Percentiles rank a stretch among this genome's conserved stretches.
phyloP scores from a whole-genome alignment of 2,113 vertebrate species.

The Copsychus sechellarum region DNA sequence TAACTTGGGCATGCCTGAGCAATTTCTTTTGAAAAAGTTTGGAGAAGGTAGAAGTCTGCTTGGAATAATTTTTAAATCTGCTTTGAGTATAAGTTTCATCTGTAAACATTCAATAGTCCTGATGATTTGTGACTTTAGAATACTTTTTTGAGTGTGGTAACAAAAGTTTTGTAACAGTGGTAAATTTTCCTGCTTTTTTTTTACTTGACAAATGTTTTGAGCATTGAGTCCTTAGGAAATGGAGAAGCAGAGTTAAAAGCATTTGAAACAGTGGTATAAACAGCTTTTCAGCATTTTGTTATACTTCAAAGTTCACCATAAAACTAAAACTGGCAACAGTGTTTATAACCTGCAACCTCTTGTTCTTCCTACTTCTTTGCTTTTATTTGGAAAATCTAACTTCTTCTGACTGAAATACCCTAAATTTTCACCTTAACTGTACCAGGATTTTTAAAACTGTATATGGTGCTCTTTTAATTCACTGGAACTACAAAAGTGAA shows the following conservation, averaged over 20 bases:
- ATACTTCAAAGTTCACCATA: conserved; percentile 59
- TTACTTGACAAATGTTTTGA: background rate
- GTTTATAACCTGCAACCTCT: conserved; percentile 42
- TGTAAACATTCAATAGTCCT: background rate
- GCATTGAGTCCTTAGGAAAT: background rate
- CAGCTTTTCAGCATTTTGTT: conserved; percentile 27
- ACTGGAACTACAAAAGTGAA: conserved; percentile 32
- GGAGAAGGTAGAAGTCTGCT: background rate
- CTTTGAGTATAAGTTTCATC: background rate
- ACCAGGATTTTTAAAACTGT: conserved; percentile 13
- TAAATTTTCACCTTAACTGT: background rate
- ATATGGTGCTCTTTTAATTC: background rate
- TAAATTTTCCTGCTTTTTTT: background rate
- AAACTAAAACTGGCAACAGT: conserved; percentile 40
- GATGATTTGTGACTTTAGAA: background rate
- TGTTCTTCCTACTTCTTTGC: conserved; percentile 39
- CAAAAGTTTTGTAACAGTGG: background rate
- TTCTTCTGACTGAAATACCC: conserved; percentile 1
- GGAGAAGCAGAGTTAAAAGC: conserved; percentile 3
- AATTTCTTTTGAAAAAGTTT: background rate
- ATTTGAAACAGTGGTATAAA: conserved; percentile 27
- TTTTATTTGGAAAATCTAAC: conserved; percentile 53
- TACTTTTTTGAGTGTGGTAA: background rate
- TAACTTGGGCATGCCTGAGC: background rate
- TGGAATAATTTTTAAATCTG: background rate